Conservation (phyloP, 2,797 vertebrate genomes). For the Scolopax bukidnonensis region DNA sequence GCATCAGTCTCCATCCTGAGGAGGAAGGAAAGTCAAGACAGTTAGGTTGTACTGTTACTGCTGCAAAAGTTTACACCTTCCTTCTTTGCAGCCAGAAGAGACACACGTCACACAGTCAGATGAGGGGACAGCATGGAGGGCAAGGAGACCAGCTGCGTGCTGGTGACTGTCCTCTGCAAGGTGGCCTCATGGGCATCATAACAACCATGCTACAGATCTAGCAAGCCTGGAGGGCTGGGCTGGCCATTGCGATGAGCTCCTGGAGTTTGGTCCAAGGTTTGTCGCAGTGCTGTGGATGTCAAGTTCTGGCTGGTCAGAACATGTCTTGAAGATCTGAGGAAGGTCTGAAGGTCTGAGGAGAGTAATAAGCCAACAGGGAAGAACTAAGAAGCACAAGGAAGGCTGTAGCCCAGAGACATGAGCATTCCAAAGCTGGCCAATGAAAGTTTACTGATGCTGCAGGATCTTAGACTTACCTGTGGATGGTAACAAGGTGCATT, state of each 20-base stretch:
- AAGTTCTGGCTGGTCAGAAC: background rate
- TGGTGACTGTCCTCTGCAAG: background rate
- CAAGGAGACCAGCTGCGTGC: background rate
- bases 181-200: background rate
- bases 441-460: background rate
- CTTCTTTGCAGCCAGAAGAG: background rate
- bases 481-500: background rate
- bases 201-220: background rate
- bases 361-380: background rate
- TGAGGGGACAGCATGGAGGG: accelerated
- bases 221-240: background rate
- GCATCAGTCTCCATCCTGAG: background rate
- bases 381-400: background rate
- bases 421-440: background rate
- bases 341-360: background rate
- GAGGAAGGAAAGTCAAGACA: background rate
- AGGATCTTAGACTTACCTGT: background rate
- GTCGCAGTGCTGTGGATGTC: background rate
- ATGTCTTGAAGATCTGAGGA: background rate
- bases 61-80: background rate
- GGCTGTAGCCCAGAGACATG: background rate
- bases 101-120: background rate
- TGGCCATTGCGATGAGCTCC: background rate
- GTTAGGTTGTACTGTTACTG: accelerated
- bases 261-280: background rate